A percentile compares a stretch with the other conserved stretches of the same genome.
Evolutionary conservation across 2,888 invertebrate species (phyloP).

Genomic region (Parasteatoda lunata): DNA sequence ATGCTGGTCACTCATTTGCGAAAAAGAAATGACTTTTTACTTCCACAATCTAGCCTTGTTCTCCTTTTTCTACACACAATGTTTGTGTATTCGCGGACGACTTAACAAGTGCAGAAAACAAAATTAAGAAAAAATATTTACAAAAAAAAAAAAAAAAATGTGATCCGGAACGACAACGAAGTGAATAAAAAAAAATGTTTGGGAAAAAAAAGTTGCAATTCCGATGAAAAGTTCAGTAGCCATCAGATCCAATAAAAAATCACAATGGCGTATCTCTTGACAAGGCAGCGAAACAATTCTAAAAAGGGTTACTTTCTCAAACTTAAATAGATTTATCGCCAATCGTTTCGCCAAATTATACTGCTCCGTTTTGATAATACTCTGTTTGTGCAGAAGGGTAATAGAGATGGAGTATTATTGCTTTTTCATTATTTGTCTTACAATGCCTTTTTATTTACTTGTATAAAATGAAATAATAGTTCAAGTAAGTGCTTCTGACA

Average conservation of each 20-base stretch:
- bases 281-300: conserved; percentile 47
- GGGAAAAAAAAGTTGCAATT: conserved; percentile 36
- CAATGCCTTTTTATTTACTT: no score
- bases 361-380: background rate
- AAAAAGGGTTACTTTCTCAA: conserved; percentile 11
- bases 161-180: conserved; percentile 28
- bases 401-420: background rate
- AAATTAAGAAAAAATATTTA: background rate
- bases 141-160: conserved; percentile 27
- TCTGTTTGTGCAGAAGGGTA: background rate
- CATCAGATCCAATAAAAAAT: conserved; percentile 52
- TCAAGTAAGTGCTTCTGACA: no score
- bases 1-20: no score
- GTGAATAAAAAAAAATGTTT: conserved; percentile 22
- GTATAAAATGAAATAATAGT: no score
- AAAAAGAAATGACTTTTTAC: conserved; percentile 14
- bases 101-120: conserved; percentile 18
- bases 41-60: conserved; percentile 35
- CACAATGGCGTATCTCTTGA: conserved; percentile 44
- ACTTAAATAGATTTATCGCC: conserved; percentile 28
- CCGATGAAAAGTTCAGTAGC: conserved; percentile 58
- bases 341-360: background rate
- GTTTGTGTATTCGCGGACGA: conserved; percentile 19
- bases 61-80: conserved; percentile 27
- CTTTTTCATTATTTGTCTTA: background rate